Conservation (phyloP, 2,888 invertebrate species). For the Chironomus riparius region DNA sequence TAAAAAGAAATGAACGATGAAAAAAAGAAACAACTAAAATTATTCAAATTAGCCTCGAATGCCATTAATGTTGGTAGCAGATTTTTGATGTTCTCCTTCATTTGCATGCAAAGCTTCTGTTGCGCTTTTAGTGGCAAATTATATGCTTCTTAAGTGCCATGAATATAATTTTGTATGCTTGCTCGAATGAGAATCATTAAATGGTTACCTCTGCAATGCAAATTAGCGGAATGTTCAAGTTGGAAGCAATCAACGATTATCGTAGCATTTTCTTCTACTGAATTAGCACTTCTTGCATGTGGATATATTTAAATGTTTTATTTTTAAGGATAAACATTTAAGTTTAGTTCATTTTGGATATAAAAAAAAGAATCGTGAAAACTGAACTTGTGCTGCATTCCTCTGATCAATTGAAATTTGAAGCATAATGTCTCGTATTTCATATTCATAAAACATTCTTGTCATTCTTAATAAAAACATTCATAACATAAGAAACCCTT, state of each 20-base stretch:
- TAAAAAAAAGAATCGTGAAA: too few species aligned
- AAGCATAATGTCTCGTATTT: too few species aligned
- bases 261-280: too few species aligned
- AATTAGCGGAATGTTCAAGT: background rate
- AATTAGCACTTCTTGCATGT: background rate
- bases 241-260: background rate
- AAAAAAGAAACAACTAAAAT: background rate
- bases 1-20: background rate
- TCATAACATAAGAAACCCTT: too few species aligned
- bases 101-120: background rate
- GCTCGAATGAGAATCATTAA: background rate
- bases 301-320: too few species aligned
- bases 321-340: too few species aligned
- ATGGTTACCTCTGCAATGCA: background rate
- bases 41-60: background rate
- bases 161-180: background rate
- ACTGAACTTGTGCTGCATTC: too few species aligned
- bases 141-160: background rate
- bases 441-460: too few species aligned
- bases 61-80: background rate
- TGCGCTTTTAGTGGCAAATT: background rate
- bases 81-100: background rate
- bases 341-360: too few species aligned
- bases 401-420: too few species aligned
- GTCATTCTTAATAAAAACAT: too few species aligned